These are phyloP conservation scores for Alligator sinensis DNA, from an alignment of 2,113 vertebrate genomes.

Conservation along the genomic window DNA sequence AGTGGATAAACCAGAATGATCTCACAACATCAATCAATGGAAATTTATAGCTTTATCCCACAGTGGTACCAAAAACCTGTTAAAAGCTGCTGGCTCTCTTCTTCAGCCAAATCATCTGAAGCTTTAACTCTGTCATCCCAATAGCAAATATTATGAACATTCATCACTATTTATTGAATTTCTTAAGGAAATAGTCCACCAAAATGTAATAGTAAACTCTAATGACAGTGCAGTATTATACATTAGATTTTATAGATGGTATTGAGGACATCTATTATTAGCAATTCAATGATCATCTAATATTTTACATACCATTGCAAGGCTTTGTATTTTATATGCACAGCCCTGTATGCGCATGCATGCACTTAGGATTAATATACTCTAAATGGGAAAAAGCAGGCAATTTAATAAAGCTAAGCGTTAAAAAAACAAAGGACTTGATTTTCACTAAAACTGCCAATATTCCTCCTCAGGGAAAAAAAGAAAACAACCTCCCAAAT, in stretches of 20 bases:
- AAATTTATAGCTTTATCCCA: slow-evolving; percentile 9
- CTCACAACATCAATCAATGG: neutral
- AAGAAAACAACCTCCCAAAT: neutral
- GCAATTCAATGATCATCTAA: neutral
- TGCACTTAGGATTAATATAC: neutral
- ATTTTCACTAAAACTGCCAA: neutral
- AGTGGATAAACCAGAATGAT: neutral
- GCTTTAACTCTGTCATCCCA: slow-evolving; percentile 23
- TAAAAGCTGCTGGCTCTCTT: neutral
- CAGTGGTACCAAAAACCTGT: neutral
- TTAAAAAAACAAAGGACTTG: neutral
- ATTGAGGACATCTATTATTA: slow-evolving; percentile 29
- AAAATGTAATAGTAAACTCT: slow-evolving; percentile 2
- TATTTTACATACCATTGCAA: neutral
- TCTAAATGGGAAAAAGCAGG: neutral
- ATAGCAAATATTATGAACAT: neutral
- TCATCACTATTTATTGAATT: slow-evolving; percentile 5
- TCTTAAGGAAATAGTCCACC: slow-evolving; percentile 37
- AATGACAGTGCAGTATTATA: slow-evolving; percentile 9
- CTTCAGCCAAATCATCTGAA: neutral
- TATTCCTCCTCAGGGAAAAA: neutral
- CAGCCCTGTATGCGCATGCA: neutral
- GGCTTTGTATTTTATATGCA: neutral
- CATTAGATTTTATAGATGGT: neutral
- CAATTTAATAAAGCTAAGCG: neutral